Evolutionary conservation across 2,888 invertebrate genomes (phyloP), one percentile per base, ranked within the genome.

Genomic region (Pseudococcus longispinus): DNA sequence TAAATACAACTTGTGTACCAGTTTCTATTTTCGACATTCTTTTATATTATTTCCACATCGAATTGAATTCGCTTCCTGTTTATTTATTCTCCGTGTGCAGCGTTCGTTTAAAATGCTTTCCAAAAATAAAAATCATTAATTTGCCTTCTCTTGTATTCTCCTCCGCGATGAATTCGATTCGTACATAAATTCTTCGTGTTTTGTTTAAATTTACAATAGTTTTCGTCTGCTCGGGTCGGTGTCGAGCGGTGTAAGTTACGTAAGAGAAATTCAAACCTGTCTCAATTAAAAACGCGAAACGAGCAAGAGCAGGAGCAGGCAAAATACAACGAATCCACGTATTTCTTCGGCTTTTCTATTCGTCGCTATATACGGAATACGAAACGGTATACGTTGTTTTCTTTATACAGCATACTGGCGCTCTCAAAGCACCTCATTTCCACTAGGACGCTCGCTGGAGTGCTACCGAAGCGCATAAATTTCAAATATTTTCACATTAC

Each of bases 401-500:
- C 29, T 70, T 70, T 70, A 29, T 18, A 29, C 29, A 70, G 70
- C 70, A 20, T 70, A 70, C 29, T 29, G 70, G 18, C 70, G 70
- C 70, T 70, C 70, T 70, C 70, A 42, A 80, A 80, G 77, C 37
- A 80, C 20, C 42, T 80, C 42, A 80, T 80, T 80, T 80, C 77
- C 32, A 74, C 32, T n/a, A 20, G n/a, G 77, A 20, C 42, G 77
- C 77, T 80, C 42, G 77, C 29, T 29, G 15, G 70, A 70, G 29
- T 80, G 42, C 42, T 80, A 80, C 77, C 32, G 77, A 80, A 80
- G 77, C 77, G 77, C 77, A 80, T 80, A 80, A 80, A 80, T 42
- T 80, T 42, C 77, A 18, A 80, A 80, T 80, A 80, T 80, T 80
- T 80, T 80, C 77, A 80, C 77, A 80, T 80, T 80, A 80, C 77